phyloP scores from a whole-genome alignment of 2,888 invertebrate species.

The Drosophila antonietae region DNA sequence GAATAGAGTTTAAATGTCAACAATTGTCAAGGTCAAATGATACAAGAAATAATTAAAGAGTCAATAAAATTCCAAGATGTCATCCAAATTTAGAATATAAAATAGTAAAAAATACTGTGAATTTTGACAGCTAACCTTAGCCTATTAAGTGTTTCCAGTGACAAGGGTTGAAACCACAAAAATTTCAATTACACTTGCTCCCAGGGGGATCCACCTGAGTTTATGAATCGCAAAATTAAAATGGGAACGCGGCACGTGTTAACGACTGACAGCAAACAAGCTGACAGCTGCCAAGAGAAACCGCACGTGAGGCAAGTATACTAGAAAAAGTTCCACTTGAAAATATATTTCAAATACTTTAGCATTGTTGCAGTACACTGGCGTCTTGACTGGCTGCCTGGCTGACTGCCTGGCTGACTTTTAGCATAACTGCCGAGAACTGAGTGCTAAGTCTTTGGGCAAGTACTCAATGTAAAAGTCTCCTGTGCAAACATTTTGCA shows the following conservation, averaged over 20 bases:
- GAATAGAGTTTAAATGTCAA: neutral
- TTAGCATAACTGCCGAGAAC: neutral
- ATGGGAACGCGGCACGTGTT: slow-evolving; percentile 15
- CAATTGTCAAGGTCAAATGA: neutral
- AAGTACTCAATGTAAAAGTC: slow-evolving; percentile 5
- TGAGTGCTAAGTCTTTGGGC: neutral
- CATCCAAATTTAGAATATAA: neutral
- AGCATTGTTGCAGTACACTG: slow-evolving; percentile 10
- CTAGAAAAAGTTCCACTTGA: neutral
- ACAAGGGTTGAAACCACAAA: slow-evolving; percentile 40
- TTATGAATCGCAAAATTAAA: slow-evolving; percentile 29
- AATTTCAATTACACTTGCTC: slow-evolving; percentile 4
- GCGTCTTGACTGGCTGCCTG: slow-evolving; percentile 1
- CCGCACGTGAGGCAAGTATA: neutral
- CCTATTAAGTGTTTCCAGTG: slow-evolving; percentile 15
- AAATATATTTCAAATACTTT: slow-evolving; percentile 8
- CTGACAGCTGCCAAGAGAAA: slow-evolving; percentile 34
- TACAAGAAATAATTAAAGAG: too few species aligned
- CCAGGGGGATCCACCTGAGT: neutral
- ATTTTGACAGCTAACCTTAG: slow-evolving; percentile 18
- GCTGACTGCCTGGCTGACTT: neutral
- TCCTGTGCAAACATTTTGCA: slow-evolving; percentile 5
- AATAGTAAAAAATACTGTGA: neutral
- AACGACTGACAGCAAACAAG: slow-evolving; percentile 20
- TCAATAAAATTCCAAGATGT: neutral